A percentile compares a stretch with the other conserved stretches of the same genome.
Conservation (phyloP, 2,113 vertebrate species). For the Myiozetetes cayanensis region DNA sequence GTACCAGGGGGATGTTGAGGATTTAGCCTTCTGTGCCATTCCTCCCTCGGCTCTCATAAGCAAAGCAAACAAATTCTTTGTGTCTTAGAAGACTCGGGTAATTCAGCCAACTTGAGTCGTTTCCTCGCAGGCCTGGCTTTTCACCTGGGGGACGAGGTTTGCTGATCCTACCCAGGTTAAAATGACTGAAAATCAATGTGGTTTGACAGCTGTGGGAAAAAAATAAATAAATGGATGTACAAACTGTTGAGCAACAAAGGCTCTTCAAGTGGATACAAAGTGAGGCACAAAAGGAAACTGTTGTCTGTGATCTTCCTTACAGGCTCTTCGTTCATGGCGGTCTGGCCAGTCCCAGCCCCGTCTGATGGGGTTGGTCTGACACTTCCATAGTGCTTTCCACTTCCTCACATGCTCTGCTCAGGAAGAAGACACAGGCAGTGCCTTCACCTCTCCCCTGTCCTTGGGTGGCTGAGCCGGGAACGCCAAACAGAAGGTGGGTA, state of each 20-base stretch:
- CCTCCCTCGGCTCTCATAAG: conserved; percentile 34
- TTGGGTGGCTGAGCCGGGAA: background rate
- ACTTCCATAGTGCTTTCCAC: background rate
- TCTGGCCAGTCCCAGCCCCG: background rate
- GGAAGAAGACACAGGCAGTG: background rate
- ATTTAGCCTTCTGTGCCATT: conserved; percentile 49
- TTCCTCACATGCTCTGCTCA: rapidly evolving
- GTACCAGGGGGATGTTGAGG: conserved; percentile 1
- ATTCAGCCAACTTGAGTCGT: background rate
- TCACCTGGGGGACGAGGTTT: conserved; percentile 58
- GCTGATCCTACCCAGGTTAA: conserved; percentile 61
- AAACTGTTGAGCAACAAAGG: background rate
- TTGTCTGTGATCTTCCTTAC: background rate
- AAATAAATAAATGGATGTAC: background rate
- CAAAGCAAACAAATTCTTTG: conserved; percentile 46
- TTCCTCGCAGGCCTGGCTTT: conserved; percentile 55
- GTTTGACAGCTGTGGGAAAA: conserved; percentile 57
- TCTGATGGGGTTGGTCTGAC: background rate
- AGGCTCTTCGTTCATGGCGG: background rate
- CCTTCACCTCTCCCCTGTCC: rapidly evolving
- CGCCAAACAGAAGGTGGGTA: background rate
- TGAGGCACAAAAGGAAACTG: background rate
- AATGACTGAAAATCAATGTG: conserved; percentile 74
- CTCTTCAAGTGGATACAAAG: background rate
- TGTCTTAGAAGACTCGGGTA: conserved; percentile 1